Evolutionary conservation across 2,888 invertebrate species (phyloP).

Genomic region (Baccha elongata): DNA sequence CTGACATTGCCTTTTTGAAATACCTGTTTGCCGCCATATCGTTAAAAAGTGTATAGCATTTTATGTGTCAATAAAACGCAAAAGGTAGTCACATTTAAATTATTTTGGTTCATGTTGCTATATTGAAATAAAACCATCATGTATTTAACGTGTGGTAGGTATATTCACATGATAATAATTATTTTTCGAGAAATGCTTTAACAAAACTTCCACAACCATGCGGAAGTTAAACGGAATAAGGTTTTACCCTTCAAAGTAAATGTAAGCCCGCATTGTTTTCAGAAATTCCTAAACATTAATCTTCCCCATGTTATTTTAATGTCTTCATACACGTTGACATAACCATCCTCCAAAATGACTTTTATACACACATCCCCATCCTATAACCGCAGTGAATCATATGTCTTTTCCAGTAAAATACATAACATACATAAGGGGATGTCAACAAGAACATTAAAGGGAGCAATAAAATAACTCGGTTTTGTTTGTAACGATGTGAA

Average conservation of each 20-base stretch:
- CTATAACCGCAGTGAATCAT: not conserved
- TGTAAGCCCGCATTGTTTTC: no score
- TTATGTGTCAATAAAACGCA: constrained; percentile 13
- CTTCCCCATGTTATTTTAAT: constrained; percentile 19
- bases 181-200: constrained; percentile 5
- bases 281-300: not conserved
- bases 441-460: not conserved
- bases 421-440: not conserved
- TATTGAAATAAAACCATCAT: constrained; percentile 12
- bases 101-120: not conserved
- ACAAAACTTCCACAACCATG: not conserved
- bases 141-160: not conserved
- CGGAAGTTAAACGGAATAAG: not conserved
- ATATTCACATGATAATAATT: no score
- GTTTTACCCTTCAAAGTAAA: not conserved
- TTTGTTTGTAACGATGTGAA: no score
- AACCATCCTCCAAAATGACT: not conserved
- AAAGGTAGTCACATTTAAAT: constrained; percentile 1
- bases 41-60: not conserved
- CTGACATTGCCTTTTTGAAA: not conserved
- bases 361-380: not conserved
- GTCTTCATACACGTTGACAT: not conserved
- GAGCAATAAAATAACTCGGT: not conserved
- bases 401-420: not conserved
- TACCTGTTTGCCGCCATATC: not conserved